Conservation (phyloP, 2,113 vertebrate species). For the Fulmarus glacialis region DNA sequence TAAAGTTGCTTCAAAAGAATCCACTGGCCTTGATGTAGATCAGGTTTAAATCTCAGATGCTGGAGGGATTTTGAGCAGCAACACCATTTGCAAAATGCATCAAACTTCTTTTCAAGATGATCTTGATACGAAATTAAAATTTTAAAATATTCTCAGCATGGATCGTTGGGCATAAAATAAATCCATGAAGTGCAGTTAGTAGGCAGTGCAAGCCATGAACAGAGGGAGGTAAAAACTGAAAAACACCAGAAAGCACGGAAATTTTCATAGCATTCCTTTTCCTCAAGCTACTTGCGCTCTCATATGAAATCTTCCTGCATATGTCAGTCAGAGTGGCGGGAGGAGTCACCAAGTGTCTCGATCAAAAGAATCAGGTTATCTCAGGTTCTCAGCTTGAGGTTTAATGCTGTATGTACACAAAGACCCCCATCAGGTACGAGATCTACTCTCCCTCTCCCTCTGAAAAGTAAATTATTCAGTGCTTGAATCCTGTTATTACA, state of each 20-base stretch:
- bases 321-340: neutral
- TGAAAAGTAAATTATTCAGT: neutral
- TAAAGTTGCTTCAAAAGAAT: neutral
- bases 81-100: neutral
- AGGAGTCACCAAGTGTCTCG: neutral
- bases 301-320: neutral
- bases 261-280: neutral
- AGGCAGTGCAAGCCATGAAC: neutral
- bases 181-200: neutral
- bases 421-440: neutral
- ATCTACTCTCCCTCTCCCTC: neutral
- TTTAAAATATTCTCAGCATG: neutral
- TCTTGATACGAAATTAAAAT: neutral
- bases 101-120: neutral
- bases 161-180: neutral
- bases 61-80: neutral
- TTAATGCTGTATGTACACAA: neutral
- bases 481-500: neutral
- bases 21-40: neutral
- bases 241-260: neutral
- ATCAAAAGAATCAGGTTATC: neutral
- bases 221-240: neutral
- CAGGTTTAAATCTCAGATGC: neutral
- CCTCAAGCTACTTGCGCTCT: neutral
- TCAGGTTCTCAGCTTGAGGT: neutral